Percentiles rank a stretch among this genome's conserved stretches.
phyloP scores from a whole-genome alignment of 2,797 vertebrate genomes.

The Sebastes jordani region DNA sequence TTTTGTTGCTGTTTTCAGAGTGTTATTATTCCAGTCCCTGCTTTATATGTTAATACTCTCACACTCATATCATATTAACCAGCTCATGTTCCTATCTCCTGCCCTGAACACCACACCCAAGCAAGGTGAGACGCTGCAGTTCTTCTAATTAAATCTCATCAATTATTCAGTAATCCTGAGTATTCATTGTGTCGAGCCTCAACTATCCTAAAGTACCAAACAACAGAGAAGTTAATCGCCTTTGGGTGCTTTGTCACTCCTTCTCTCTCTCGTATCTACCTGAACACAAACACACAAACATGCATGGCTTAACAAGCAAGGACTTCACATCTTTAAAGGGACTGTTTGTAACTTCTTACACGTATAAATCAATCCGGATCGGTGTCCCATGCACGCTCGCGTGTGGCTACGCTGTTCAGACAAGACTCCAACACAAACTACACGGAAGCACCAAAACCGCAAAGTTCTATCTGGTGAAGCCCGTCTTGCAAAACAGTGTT shows the following conservation, averaged over 20 bases:
- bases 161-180: constrained; percentile 45
- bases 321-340: not conserved
- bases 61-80: constrained; percentile 24
- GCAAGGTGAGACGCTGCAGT: not conserved
- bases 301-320: not conserved
- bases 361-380: too few species aligned
- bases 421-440: too few species aligned
- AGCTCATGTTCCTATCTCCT: not conserved
- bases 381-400: too few species aligned
- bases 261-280: not conserved
- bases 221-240: not conserved
- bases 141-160: constrained; percentile 42
- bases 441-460: too few species aligned
- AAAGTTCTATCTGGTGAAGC: too few species aligned
- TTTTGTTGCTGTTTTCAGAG: not conserved
- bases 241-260: constrained; percentile 1
- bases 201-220: constrained; percentile 1
- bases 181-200: constrained; percentile 12
- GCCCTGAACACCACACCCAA: constrained; percentile 14
- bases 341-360: too few species aligned
- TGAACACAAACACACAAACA: not conserved
- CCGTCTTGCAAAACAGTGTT: too few species aligned
- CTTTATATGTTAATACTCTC: constrained; percentile 21
- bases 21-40: constrained; percentile 9
- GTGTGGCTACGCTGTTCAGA: too few species aligned